These are phyloP conservation scores for Leptopilina drosophilae DNA, from an alignment of 2,888 invertebrate species.

Conservation along the genomic window DNA sequence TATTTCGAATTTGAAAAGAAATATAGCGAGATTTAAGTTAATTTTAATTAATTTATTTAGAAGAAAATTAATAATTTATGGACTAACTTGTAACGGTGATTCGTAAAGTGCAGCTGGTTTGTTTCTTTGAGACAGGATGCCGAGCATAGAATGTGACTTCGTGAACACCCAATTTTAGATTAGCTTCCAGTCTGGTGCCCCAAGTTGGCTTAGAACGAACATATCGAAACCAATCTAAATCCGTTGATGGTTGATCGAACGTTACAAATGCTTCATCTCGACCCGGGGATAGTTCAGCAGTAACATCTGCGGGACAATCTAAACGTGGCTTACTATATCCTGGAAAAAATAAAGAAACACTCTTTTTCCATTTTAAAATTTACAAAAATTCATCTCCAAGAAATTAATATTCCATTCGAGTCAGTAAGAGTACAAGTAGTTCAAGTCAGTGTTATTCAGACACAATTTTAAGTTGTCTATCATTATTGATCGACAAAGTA, in stretches of 20 bases:
- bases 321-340: slow-evolving; percentile 78
- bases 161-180: slow-evolving; percentile 77
- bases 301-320: slow-evolving; percentile 78
- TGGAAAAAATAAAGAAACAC: slow-evolving; percentile 56
- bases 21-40: too few species aligned
- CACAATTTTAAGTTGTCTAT: too few species aligned
- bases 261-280: slow-evolving; percentile 77
- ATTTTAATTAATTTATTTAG: too few species aligned
- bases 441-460: too few species aligned
- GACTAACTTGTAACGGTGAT: slow-evolving; percentile 74
- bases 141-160: slow-evolving; percentile 78
- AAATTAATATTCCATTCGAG: too few species aligned
- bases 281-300: slow-evolving; percentile 76
- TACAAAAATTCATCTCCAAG: too few species aligned
- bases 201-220: slow-evolving; percentile 78
- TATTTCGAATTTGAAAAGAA: too few species aligned
- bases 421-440: too few species aligned
- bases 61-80: too few species aligned
- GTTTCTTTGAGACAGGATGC: slow-evolving; percentile 78
- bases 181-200: slow-evolving; percentile 78
- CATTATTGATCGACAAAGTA: too few species aligned
- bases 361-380: neutral
- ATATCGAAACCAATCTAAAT: slow-evolving; percentile 79
- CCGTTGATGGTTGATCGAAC: slow-evolving; percentile 78
- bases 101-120: slow-evolving; percentile 76